A percentile compares a stretch with the other conserved stretches of the same genome.
Evolutionary conservation across 2,797 vertebrate genomes (phyloP).

Genomic region (Tamandua tetradactyla): DNA sequence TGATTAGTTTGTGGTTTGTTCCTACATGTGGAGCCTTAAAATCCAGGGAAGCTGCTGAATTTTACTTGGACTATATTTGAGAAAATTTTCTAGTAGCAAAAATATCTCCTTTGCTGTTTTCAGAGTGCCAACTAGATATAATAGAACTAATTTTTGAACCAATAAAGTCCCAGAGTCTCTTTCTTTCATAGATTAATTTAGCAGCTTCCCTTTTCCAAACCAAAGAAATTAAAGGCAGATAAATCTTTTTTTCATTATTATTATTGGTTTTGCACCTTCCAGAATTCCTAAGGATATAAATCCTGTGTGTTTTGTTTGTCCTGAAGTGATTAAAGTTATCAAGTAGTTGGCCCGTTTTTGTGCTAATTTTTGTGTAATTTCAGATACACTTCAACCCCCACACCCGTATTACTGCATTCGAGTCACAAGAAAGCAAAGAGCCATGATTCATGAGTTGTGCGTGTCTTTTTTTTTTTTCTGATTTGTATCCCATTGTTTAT

Average conservation of each 20-base stretch:
- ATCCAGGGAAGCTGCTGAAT: neutral
- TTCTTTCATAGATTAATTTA: neutral
- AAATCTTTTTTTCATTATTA: neutral
- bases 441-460: accelerated
- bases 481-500: neutral
- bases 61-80: neutral
- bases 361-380: neutral
- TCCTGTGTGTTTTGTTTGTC: neutral
- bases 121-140: neutral
- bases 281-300: neutral
- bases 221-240: neutral
- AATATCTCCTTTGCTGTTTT: neutral
- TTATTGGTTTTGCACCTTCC: neutral
- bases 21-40: neutral
- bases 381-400: neutral
- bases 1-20: neutral
- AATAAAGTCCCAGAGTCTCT: neutral
- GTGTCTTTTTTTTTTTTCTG: neutral
- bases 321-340: neutral
- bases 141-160: neutral
- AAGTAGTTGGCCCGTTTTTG: neutral
- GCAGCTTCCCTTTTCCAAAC: neutral
- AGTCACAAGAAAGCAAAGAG: neutral
- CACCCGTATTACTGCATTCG: neutral
- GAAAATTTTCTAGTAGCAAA: neutral